Base-by-base conservation (phyloP, 2,888 invertebrate species). In the Stenotaenia linearis region DNA sequence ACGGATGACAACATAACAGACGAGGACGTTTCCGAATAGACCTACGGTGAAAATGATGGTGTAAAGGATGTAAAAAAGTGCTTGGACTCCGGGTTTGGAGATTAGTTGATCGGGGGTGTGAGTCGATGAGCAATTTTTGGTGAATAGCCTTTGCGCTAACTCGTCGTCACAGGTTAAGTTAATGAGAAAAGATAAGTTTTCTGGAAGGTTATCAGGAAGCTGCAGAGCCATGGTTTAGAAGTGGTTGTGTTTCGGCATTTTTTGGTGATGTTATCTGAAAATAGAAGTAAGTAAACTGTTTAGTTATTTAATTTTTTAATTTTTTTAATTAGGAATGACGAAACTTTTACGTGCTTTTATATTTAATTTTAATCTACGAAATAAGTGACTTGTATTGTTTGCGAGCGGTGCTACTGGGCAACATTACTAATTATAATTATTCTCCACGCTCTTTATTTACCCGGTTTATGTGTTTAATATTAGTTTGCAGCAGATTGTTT, bases 1-100 rank as follows among this genome's bases (percentile, higher is more conserved):
- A 35, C 95, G 90, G 40, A 93, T 90, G 6, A 99, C 97, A 18
- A 98, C 97, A 85, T 92, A 97, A 84, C 96, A 96, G 25, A 98
- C 98, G 21, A 98, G 88, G 0, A 92, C 90, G 86, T 97, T 97
- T 0, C 97, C 97, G 83, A 93, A 91, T 0, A 96, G 89, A 1
- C 98, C 98, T 69, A 96, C 88, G 0, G 94, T 90, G 85, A 98
- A 98, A 80, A 96, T 94, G 9, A 91, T 87, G 1, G 90, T 88
- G 86, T 96, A 96, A 37, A 94, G 88, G 80, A 92, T 88, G 84
- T 91, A 92, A 85, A 94, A 93, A 76, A 91, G 87, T 12, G 91
- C 90, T 87, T 93, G 93, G 4, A 93, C 91, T 0, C 89, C 86
- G 81, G 90, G 89, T 81, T 91, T 37, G 1, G 37, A 37, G 28